A percentile compares a stretch with the other conserved stretches of the same genome.
These are phyloP conservation scores for Erebia ligea DNA, from an alignment of 2,888 invertebrate species.

Conservation along the genomic window DNA sequence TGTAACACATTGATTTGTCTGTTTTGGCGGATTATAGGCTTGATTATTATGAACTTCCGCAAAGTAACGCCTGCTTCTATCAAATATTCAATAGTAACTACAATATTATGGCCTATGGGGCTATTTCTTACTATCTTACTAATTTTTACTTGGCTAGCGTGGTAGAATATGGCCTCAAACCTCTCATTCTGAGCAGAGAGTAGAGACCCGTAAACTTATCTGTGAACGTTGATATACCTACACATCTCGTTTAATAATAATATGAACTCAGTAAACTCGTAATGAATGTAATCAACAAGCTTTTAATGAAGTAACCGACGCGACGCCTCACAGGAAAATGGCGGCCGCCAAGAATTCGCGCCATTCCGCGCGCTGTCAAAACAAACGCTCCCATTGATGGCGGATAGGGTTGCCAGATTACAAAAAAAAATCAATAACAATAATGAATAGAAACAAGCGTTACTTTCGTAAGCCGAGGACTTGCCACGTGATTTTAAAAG, in stretches of 20 bases:
- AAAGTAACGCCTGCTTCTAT: too few relatives aligned
- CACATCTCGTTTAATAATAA: slow-evolving; percentile 40
- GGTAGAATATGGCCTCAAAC: too few relatives aligned
- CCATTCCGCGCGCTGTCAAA: slow-evolving; percentile 54
- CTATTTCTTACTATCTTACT: too few relatives aligned
- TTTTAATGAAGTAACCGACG: slow-evolving; percentile 49
- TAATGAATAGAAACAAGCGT: too few relatives aligned
- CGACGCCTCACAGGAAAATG: slow-evolving; percentile 46
- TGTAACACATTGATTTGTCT: too few relatives aligned
- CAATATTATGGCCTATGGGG: too few relatives aligned
- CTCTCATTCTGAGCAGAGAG: too few relatives aligned
- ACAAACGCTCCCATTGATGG: slow-evolving; percentile 55
- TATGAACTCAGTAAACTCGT: slow-evolving; percentile 36
- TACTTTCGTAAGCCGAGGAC: neutral
- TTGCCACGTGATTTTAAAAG: too few relatives aligned
- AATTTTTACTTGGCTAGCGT: too few relatives aligned
- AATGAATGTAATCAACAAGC: slow-evolving; percentile 43
- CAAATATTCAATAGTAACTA: too few relatives aligned
- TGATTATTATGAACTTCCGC: too few relatives aligned
- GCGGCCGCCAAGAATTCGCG: slow-evolving; percentile 43
- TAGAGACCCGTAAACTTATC: neutral
- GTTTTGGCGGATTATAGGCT: too few relatives aligned
- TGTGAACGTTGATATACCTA: slow-evolving; percentile 35
- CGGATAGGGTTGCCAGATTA: slow-evolving; percentile 43
- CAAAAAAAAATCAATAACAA: neutral